A percentile compares a stretch with the other conserved stretches of the same genome.
phyloP scores from a whole-genome alignment of 64 coral and sea anemone genomes.

The Pachyseris speciosa region DNA sequence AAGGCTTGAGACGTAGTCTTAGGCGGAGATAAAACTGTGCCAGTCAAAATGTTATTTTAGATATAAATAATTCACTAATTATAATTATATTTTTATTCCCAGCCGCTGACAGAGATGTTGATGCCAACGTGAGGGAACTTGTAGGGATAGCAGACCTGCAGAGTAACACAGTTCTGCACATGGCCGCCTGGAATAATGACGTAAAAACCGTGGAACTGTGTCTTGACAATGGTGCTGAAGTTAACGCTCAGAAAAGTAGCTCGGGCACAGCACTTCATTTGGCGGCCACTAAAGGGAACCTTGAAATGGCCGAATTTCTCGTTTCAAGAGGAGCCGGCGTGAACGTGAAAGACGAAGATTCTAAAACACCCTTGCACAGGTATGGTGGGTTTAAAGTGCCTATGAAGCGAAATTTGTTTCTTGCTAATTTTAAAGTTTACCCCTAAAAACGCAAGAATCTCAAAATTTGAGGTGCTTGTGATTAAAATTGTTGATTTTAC shows the following conservation, averaged over 20 bases:
- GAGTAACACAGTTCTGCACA: constrained; percentile 23
- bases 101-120: constrained; percentile 10
- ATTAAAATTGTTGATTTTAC: too few relatives aligned
- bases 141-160: background rate
- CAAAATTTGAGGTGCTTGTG: too few relatives aligned
- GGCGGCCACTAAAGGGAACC: background rate
- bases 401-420: too few relatives aligned
- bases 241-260: background rate
- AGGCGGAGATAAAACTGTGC: too few relatives aligned
- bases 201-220: background rate
- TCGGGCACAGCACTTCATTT: background rate
- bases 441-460: too few relatives aligned
- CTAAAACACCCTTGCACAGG: constrained; percentile 48
- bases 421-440: too few relatives aligned
- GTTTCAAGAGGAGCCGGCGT: background rate
- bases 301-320: constrained; percentile 35
- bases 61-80: background rate
- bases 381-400: too few relatives aligned
- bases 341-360: constrained; percentile 11
- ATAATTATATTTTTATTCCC: background rate
- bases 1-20: too few relatives aligned
- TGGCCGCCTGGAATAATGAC: constrained; percentile 26
- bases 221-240: background rate
- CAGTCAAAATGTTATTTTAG: too few relatives aligned
- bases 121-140: background rate